These are phyloP conservation scores for Ctenopoma kingsleyae DNA, from an alignment of 2,797 vertebrate genomes.

Conservation along the genomic window DNA sequence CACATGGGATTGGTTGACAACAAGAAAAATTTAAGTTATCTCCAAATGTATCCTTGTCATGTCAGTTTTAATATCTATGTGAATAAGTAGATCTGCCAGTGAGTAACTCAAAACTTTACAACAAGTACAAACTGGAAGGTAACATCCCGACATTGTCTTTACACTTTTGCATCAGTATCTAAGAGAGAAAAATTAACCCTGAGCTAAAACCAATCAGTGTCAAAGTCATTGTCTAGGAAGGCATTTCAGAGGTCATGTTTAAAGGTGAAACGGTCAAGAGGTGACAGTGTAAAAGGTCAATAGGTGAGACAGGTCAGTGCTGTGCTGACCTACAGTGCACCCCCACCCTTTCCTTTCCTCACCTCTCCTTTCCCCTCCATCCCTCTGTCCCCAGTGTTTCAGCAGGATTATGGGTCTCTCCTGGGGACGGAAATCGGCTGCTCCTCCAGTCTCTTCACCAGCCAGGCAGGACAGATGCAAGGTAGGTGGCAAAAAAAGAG, in stretches of 20 bases:
- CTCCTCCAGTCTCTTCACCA: constrained; percentile 88
- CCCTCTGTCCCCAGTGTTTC: constrained; percentile 82
- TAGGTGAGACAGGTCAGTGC: constrained; percentile 51
- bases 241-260: constrained; percentile 49
- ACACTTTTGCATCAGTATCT: constrained; percentile 18
- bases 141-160: not conserved
- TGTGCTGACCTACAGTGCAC: constrained; percentile 35
- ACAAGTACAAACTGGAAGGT: not conserved
- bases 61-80: not conserved
- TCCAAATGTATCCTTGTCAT: no score
- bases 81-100: not conserved
- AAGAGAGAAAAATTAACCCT: constrained; percentile 26
- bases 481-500: constrained; percentile 68
- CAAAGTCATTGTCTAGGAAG: constrained; percentile 48
- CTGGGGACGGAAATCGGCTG: constrained; percentile 88
- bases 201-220: constrained; percentile 28
- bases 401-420: constrained; percentile 88
- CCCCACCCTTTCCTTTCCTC: constrained; percentile 32
- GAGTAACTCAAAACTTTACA: no score
- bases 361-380: constrained; percentile 41
- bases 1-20: not conserved
- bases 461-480: constrained; percentile 88
- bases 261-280: constrained; percentile 51
- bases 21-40: not conserved
- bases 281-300: constrained; percentile 49